Percentiles rank a stretch among this genome's conserved stretches.
Conservation (phyloP, 2,797 vertebrate species). For the Echeneis naucrates region DNA sequence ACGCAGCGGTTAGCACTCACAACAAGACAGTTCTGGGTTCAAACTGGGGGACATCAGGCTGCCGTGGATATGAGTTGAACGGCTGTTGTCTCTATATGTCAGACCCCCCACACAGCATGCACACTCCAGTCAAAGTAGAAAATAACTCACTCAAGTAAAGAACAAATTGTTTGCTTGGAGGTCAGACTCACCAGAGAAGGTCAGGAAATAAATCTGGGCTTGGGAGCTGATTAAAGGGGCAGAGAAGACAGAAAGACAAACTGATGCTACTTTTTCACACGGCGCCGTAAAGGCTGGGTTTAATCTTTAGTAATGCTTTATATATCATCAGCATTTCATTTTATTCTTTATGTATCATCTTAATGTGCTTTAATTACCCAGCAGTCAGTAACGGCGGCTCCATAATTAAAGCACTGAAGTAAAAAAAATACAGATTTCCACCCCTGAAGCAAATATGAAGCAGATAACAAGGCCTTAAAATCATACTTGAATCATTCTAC, state of each 20-base stretch:
- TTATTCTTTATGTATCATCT: not conserved
- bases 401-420: not conserved
- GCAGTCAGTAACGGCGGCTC: not conserved
- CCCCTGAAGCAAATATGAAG: not conserved
- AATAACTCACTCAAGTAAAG: not conserved
- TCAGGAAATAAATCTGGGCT: not conserved
- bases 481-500: not conserved
- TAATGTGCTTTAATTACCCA: not conserved
- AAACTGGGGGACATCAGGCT: too few species aligned
- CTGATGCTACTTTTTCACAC: not conserved
- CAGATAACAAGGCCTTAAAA: not conserved
- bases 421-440: not conserved
- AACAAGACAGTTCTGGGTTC: too few species aligned
- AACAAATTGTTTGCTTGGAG: too few species aligned
- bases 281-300: not conserved
- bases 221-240: not conserved
- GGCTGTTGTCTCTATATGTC: too few species aligned
- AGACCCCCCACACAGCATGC: too few species aligned
- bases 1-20: too few species aligned
- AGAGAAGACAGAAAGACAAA: not conserved
- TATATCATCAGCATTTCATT: not conserved
- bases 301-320: not conserved
- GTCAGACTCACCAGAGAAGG: not conserved
- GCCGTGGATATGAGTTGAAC: too few species aligned
- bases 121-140: not conserved